Conservation (phyloP, 2,888 invertebrate species). For the Epirrhoe alternata region DNA sequence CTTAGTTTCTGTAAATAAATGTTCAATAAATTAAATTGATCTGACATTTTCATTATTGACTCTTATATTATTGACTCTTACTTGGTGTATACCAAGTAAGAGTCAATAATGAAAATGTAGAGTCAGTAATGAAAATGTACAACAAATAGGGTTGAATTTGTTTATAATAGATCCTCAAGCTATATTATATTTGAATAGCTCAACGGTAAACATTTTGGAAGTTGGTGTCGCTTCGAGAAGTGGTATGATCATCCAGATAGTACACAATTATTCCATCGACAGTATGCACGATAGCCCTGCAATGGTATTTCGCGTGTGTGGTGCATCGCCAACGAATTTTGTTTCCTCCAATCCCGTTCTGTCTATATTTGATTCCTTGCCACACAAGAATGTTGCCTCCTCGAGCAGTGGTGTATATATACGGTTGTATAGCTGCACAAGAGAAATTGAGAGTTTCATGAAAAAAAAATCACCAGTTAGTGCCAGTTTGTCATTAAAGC, state of each 20-base stretch:
- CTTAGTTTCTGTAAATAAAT: no score
- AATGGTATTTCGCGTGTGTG: constrained; percentile 51
- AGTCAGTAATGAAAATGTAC: no score
- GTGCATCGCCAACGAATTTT: constrained; percentile 59
- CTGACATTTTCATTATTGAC: no score
- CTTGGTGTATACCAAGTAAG: no score
- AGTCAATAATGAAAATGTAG: no score
- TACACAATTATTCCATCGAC: constrained; percentile 50
- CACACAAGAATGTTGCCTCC: constrained; percentile 49
- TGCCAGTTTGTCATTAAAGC: no score
- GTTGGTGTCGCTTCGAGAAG: not conserved
- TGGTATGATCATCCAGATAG: constrained; percentile 52
- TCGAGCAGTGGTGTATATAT: constrained; percentile 43
- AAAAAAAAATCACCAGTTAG: not conserved
- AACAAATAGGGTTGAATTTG: no score
- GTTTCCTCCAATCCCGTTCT: constrained; percentile 38
- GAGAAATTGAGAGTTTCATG: not conserved
- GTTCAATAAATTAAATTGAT: no score
- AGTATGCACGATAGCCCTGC: constrained; percentile 52
- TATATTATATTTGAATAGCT: no score
- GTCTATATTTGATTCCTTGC: constrained; percentile 48
- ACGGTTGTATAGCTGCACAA: not conserved
- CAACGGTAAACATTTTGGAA: not conserved
- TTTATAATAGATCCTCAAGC: no score
- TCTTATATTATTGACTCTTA: no score